Evolutionary conservation across 2,113 vertebrate genomes (phyloP), one percentile per base, ranked within the genome.

Genomic region (Lutjanus erythropterus): DNA sequence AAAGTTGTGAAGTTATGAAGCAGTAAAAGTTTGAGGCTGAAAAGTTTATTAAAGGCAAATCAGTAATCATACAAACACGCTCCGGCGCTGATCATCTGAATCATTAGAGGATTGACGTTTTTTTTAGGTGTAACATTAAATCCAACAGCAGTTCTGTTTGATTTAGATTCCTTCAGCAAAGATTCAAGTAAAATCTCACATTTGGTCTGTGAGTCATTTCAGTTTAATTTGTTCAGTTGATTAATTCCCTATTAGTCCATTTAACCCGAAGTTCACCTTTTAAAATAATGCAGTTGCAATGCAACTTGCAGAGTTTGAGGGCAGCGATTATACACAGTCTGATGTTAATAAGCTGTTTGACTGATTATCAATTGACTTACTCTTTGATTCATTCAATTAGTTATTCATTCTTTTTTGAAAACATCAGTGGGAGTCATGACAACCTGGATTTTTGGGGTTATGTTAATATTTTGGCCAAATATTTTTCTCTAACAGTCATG

Each of bases 391-490:
- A 29, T 19, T 64, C 3, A 18, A 11, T 29, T 9, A 31, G 21
- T 19, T 35, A 19, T 42, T 61, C 18, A 37, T 83, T 52, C 47
- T 11, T 27, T 14, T 60, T 39, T 76, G 2, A 41, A 37, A 31
- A 27, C 11, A 7, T 47, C 50, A 50, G 37, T 14, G 56, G 35
- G 5, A 16, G 37, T 62, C 9, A 14, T 37, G 42, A 25, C 29
- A 46, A 35, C 9, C 23, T 5, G 11, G 25, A 10, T 29, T 44
- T n/a, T 58, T 21, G 7, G 58, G 71, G 12, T 71, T 61, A 44
- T 29, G 31, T 62, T 60, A 53, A 50, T 46, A 70, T 77, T 71
- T 35, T 44, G 46, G 15, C 35, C 47, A 46, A 52, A 47, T 52
- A 19, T n/a, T 82, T 68, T 60, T 23, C 3, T 44, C 21, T 56